These are phyloP conservation scores for Psococerastis gibbosa DNA, from an alignment of 2,888 invertebrate species.

Conservation along the genomic window DNA sequence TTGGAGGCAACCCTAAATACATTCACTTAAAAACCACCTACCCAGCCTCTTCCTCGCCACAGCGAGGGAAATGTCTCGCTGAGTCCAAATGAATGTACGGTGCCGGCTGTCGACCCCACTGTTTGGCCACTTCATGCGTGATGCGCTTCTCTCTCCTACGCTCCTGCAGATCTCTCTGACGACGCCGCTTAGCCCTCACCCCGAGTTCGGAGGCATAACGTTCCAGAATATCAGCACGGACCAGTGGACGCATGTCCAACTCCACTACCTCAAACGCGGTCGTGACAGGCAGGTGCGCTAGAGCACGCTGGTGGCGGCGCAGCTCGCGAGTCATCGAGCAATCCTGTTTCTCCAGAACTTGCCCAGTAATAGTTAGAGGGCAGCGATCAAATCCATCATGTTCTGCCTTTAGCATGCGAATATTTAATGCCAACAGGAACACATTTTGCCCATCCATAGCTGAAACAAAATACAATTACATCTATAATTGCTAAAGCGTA, in stretches of 20 bases:
- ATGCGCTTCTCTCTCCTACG: constrained; percentile 59
- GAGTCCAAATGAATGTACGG: constrained; percentile 43
- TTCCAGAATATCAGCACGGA: constrained; percentile 10
- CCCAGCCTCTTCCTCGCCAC: constrained; percentile 16
- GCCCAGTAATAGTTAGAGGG: constrained; percentile 52
- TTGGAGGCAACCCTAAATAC: constrained; percentile 1
- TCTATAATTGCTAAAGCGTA: no score
- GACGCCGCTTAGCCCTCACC: constrained; percentile 45
- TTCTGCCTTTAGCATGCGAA: constrained; percentile 68
- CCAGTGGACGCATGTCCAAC: constrained; percentile 37
- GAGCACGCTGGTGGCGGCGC: constrained; percentile 50
- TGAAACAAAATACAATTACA: constrained; percentile 26
- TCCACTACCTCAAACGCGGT: constrained; percentile 84
- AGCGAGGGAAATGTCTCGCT: constrained; percentile 37
- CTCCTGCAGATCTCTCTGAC: constrained; percentile 56
- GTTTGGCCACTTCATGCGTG: constrained; percentile 47
- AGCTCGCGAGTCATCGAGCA: constrained; percentile 70
- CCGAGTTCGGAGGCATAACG: constrained; percentile 45
- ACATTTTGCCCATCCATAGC: constrained; percentile 84
- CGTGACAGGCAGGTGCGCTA: constrained; percentile 75
- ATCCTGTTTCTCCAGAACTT: constrained; percentile 71
- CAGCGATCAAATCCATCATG: constrained; percentile 66
- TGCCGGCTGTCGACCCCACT: constrained; percentile 44
- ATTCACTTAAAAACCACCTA: constrained; percentile 7
- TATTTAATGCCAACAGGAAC: constrained; percentile 78